phyloP scores from a whole-genome alignment of 2,888 invertebrate genomes.

The Geotrupes spiniger region DNA sequence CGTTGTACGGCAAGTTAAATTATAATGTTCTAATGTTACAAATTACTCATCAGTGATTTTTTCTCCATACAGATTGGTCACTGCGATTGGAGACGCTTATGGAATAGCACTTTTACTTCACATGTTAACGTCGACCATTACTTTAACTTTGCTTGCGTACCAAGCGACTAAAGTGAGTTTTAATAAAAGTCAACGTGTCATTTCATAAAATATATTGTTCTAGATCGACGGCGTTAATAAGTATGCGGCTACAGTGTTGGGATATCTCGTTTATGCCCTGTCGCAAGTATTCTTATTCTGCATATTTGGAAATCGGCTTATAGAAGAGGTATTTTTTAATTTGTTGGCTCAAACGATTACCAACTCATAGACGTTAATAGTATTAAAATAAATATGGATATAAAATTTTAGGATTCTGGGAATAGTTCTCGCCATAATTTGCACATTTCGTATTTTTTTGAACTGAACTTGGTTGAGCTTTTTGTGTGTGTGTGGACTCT shows the following conservation, averaged over 20 bases:
- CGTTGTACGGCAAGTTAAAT: slow-evolving; percentile 69
- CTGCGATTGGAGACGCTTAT: slow-evolving; percentile 79
- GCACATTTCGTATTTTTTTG: no score
- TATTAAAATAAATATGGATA: no score
- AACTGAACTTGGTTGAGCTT: no score
- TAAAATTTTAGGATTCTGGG: no score
- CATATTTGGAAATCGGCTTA: slow-evolving; percentile 80
- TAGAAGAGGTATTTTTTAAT: slow-evolving; percentile 89
- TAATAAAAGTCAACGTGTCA: neutral
- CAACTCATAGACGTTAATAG: no score
- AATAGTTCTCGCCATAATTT: no score
- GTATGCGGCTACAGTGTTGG: slow-evolving; percentile 75
- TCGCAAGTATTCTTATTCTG: slow-evolving; percentile 86
- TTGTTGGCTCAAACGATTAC: no score
- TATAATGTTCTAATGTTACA: neutral
- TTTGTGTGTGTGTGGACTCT: no score
- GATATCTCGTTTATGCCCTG: slow-evolving; percentile 75
- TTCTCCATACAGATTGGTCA: slow-evolving; percentile 71
- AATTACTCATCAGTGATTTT: no score
- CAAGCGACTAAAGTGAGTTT: slow-evolving; percentile 75
- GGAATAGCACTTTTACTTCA: slow-evolving; percentile 80
- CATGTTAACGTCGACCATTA: slow-evolving; percentile 83
- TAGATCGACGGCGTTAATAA: slow-evolving; percentile 73
- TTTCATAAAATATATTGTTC: slow-evolving; percentile 20
- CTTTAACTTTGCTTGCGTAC: slow-evolving; percentile 77